Evolutionary conservation across 30 jellyfish, hydroid and myxozoan species (phyloP).

Genomic region (Phacellophora camtschatica): DNA sequence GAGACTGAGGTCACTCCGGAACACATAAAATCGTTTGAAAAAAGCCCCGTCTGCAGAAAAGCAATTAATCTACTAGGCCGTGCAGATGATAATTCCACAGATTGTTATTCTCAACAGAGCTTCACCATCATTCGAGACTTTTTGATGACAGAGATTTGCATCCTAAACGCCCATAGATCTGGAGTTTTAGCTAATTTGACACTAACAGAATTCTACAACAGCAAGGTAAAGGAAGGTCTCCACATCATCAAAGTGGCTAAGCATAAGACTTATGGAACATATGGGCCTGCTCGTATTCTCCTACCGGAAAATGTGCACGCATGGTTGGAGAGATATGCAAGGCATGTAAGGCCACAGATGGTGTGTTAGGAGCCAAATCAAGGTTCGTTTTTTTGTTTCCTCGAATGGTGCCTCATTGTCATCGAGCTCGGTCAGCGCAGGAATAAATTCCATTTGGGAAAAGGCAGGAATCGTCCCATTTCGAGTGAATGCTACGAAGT

Average conservation of each 20-base stretch:
- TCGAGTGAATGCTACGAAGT: background rate
- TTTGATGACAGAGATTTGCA: background rate
- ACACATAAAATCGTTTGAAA: background rate
- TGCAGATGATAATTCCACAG: background rate
- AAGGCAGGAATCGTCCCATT: background rate
- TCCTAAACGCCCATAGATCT: background rate
- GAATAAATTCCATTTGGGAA: background rate
- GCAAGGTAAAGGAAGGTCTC: background rate
- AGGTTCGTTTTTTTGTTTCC: background rate
- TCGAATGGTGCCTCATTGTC: background rate
- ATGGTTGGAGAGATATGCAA: background rate
- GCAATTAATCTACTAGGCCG: background rate
- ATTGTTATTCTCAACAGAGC: background rate
- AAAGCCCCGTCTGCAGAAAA: background rate
- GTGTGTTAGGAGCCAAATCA: background rate
- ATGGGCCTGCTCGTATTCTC: background rate
- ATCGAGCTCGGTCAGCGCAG: background rate
- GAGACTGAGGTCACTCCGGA: background rate
- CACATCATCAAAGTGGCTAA: background rate
- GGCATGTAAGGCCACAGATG: background rate
- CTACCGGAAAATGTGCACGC: background rate
- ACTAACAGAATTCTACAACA: background rate
- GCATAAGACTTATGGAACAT: background rate
- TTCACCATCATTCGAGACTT: background rate
- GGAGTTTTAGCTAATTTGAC: background rate